A percentile compares a stretch with the other conserved stretches of the same genome.
phyloP scores from a whole-genome alignment of 2,888 invertebrate species.

The Melanostoma scalare region DNA sequence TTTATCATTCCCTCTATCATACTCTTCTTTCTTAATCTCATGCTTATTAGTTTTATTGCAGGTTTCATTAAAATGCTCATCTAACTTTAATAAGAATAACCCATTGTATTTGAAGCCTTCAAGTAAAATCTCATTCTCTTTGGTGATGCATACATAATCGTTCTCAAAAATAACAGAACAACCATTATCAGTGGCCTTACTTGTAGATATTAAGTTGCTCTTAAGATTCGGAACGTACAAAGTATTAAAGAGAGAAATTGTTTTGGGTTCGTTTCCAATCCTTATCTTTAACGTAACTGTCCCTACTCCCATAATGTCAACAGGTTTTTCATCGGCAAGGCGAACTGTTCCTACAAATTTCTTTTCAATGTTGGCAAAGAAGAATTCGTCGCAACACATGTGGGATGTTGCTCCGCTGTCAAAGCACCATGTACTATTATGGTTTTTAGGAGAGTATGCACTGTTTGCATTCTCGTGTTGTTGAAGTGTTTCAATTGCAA shows the following conservation, averaged over 20 bases:
- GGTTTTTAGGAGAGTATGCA: too few relatives aligned
- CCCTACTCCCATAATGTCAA: background rate
- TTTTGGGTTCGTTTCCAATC: background rate
- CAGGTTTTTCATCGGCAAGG: constrained; percentile 1
- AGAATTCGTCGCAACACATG: too few relatives aligned
- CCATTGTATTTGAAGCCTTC: background rate
- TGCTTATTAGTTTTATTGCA: too few relatives aligned
- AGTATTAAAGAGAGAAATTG: constrained; percentile 5
- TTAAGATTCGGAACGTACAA: background rate
- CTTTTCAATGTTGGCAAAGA: too few relatives aligned
- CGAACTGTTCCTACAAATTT: too few relatives aligned
- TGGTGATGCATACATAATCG: constrained; percentile 5
- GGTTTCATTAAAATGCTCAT: background rate
- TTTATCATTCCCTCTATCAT: too few relatives aligned
- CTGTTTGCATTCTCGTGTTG: too few relatives aligned
- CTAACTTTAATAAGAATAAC: background rate
- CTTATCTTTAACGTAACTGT: background rate
- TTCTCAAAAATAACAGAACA: constrained; percentile 6
- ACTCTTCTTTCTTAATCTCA: too few relatives aligned
- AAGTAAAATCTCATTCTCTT: background rate
- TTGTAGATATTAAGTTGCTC: background rate
- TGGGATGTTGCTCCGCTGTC: too few relatives aligned
- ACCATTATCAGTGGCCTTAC: constrained; percentile 12
- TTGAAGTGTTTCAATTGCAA: too few relatives aligned
- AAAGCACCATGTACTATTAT: too few relatives aligned